phyloP scores from a whole-genome alignment of 2,113 vertebrate genomes.

The Nyctereutes procyonoides region DNA sequence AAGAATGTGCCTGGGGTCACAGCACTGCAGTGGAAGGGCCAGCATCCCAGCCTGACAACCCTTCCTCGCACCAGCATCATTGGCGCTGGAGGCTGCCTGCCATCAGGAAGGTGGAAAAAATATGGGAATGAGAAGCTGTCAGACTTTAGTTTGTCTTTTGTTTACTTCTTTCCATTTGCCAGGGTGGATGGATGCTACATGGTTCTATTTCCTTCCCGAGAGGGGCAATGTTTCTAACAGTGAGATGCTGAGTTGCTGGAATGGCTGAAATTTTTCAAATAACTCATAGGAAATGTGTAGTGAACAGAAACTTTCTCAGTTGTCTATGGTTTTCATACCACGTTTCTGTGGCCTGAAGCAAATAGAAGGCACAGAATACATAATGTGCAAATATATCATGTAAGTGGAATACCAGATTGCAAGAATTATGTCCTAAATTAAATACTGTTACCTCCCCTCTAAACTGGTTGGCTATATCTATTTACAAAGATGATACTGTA shows the following conservation, averaged over 20 bases:
- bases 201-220: background rate
- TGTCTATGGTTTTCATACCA: accelerated
- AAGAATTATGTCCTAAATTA: background rate
- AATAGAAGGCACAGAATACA: background rate
- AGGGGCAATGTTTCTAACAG: background rate
- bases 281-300: background rate
- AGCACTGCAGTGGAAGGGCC: accelerated
- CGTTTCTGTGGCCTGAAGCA: background rate
- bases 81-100: background rate
- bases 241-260: background rate
- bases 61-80: too few relatives aligned
- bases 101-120: background rate
- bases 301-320: background rate
- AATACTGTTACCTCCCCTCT: background rate
- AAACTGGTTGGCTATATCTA: background rate
- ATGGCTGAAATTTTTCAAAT: background rate
- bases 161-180: background rate
- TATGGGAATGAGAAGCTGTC: background rate
- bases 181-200: background rate
- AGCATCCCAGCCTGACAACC: accelerated
- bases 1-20: background rate
- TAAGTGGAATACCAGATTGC: background rate
- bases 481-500: background rate
- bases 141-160: background rate
- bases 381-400: background rate